A percentile compares a stretch with the other conserved stretches of the same genome.
Conservation (phyloP, 2,888 invertebrate species). For the Axea sp. region DNA sequence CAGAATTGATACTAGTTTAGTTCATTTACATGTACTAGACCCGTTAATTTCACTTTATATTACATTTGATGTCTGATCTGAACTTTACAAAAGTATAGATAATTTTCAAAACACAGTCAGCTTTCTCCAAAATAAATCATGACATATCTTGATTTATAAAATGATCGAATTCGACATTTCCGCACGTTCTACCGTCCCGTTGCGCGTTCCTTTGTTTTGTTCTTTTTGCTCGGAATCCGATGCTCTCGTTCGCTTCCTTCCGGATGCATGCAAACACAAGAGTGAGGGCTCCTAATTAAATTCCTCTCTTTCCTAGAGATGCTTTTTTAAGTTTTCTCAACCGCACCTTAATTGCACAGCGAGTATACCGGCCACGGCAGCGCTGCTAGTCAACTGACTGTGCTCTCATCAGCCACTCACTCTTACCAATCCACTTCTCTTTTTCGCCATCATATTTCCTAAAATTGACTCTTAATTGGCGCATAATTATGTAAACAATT, state of each 20-base stretch:
- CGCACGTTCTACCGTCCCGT: constrained; percentile 6
- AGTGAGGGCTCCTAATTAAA: constrained; percentile 76
- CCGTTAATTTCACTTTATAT: no score
- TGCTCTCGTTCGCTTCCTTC: constrained; percentile 70
- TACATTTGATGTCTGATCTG: no score
- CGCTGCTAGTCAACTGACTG: constrained; percentile 56
- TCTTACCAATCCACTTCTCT: constrained; percentile 58
- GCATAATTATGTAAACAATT: constrained; percentile 77
- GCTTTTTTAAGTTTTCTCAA: constrained; percentile 75
- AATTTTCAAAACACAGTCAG: no score
- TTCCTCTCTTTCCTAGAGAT: constrained; percentile 76
- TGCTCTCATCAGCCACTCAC: constrained; percentile 59
- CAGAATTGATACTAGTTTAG: no score
- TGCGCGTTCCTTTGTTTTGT: constrained; percentile 50
- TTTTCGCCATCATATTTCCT: constrained; percentile 55
- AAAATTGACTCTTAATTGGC: constrained; percentile 75
- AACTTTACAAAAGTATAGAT: no score
- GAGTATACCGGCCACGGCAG: constrained; percentile 68
- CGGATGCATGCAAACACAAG: constrained; percentile 74
- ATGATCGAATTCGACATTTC: constrained; percentile 7
- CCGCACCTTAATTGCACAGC: constrained; percentile 77
- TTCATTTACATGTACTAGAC: no score
- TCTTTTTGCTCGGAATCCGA: constrained; percentile 47
- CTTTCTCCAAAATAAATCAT: no score
- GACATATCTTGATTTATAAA: constrained; percentile 68